A percentile compares a stretch with the other conserved stretches of the same genome.
Evolutionary conservation across 2,888 invertebrate species (phyloP).

Genomic region (Gisinianus flammeolus): DNA sequence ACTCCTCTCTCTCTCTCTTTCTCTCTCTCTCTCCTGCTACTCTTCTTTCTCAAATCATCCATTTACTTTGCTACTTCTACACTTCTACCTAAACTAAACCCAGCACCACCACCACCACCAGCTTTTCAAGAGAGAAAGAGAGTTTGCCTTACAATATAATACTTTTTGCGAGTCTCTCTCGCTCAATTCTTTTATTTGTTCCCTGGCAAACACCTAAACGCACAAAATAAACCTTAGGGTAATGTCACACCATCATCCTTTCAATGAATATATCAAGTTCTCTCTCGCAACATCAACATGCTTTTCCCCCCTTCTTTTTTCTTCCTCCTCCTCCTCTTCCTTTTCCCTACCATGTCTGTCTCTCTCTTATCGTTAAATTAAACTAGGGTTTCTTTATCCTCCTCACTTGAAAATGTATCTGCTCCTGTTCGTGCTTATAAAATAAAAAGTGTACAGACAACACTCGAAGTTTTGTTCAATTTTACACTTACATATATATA

Average conservation of each 20-base stretch:
- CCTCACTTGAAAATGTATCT: not conserved
- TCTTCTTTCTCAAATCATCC: slow-evolving; percentile 45
- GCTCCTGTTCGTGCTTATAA: not conserved
- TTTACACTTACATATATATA: not conserved
- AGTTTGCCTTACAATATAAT: slow-evolving; percentile 11
- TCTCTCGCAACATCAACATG: too few species aligned
- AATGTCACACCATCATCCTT: slow-evolving; percentile 19
- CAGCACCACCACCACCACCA: not conserved
- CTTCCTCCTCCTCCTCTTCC: not conserved
- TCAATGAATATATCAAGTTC: slow-evolving; percentile 25
- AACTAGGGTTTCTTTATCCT: not conserved
- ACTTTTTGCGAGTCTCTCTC: slow-evolving; percentile 4
- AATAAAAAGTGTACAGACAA: too few species aligned
- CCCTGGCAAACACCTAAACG: slow-evolving; percentile 18
- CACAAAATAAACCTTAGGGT: slow-evolving; percentile 14
- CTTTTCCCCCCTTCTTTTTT: not conserved
- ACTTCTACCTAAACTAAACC: slow-evolving; percentile 24
- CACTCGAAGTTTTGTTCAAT: too few species aligned
- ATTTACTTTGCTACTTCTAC: slow-evolving; percentile 44
- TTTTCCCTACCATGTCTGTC: not conserved
- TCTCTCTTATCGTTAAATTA: slow-evolving; percentile 9
- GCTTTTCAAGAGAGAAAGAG: not conserved
- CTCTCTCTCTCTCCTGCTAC: not conserved
- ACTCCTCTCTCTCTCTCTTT: not conserved
- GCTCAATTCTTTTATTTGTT: slow-evolving; percentile 25